A percentile compares a stretch with the other conserved stretches of the same genome.
Evolutionary conservation across 2,797 vertebrate genomes (phyloP).

Genomic region (Halcyon leucocephala): DNA sequence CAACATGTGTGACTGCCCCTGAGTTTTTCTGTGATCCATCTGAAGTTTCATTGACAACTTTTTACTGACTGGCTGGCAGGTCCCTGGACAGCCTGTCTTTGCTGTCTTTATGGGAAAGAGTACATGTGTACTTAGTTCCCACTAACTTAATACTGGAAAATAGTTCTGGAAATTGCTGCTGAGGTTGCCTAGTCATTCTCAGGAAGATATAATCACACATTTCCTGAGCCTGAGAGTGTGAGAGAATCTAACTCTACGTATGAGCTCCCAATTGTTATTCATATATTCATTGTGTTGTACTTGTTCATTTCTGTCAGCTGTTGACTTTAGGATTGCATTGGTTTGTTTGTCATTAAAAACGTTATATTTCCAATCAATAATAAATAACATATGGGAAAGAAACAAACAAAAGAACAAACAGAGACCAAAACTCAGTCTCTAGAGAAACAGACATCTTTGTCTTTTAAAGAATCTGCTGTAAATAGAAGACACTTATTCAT

Average conservation of each 20-base stretch:
- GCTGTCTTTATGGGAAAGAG: neutral
- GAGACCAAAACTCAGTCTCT: neutral
- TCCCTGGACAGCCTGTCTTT: neutral
- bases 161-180: neutral
- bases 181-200: neutral
- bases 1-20: neutral
- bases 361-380: conserved; percentile 65
- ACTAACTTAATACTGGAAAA: neutral
- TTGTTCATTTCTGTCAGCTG: conserved; percentile 52
- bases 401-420: conserved; percentile 24
- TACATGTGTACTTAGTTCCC: neutral
- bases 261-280: conserved; percentile 24
- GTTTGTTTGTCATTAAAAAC: conserved; percentile 63
- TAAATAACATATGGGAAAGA: conserved; percentile 32
- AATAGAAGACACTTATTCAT: neutral
- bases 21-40: neutral
- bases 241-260: neutral
- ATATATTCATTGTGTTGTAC: conserved; percentile 61
- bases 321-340: conserved; percentile 56
- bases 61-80: neutral
- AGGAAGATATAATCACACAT: neutral
- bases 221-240: neutral
- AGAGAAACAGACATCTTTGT: neutral
- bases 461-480: neutral
- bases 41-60: neutral